Evolutionary conservation across 1,140 invertebrate genomes (phyloP), one percentile per base, ranked within the genome.

Genomic region (Daktulosphaira vitifoliae): DNA sequence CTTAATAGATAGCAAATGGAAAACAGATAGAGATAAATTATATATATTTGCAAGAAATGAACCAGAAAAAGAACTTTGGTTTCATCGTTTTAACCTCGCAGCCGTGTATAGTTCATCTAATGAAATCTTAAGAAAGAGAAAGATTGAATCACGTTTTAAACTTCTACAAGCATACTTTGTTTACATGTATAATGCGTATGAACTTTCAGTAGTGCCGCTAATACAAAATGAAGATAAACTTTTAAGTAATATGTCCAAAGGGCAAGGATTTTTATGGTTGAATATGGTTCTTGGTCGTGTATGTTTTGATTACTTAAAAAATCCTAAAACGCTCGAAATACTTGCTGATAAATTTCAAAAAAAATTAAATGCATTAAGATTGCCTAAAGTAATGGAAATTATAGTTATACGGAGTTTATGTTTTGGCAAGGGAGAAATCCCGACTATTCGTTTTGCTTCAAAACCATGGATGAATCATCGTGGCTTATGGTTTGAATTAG

Each of bases 401-500:
- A 18, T 62, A 15, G 56, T 62, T 9, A 62, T 62, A 29, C 25
- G 56, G 29, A 62, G 56, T 29, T 48, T 62, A 86, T 80, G 75
- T 94, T 44, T 62, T 62, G 56, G 56, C 2, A 62, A 62, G 13
- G 56, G 56, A 37, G 56, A 62, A 3, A 62, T 62, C 20, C 89
- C 93, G 22, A 77, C 87, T 6, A 84, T 97, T 69, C 81, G 87
- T 51, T 81, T 83, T 51, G 82, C 87, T 25, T 81, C 81, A 25
- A 81, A 84, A 69, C 90, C 91, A 0, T 77, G 81, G 50, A 72
- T 92, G 33, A 89, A 98, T 77, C 84, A 89, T 68, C 82, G 86
- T 68, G 95, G 96, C 3, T 76, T 96, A 20, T 98, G 94, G 94
- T 78, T 96, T 3, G 90, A 98, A 77, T 78, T 96, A 13, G 89